Base-by-base conservation (phyloP, 2,888 invertebrate species). In the Hemaris fuciformis region DNA sequence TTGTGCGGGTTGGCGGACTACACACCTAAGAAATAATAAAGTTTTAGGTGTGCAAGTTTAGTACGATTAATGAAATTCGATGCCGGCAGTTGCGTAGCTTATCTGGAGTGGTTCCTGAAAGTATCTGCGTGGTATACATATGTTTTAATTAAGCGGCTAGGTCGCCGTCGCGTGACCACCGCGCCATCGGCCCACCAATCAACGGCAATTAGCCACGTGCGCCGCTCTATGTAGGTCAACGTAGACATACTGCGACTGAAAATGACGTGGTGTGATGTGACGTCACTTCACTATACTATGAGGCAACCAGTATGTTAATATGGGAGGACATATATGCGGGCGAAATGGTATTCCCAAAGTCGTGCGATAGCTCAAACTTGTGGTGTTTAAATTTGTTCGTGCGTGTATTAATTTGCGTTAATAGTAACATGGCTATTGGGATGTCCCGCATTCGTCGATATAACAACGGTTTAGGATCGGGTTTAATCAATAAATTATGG, bases 201-300 rank as follows among this genome's bases (percentile, higher is more conserved):
- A 81, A 77, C 62, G 64, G 66, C 85, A 87, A 88, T 88, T 87
- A 87, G 71, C 71, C 83, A 81, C 79, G 81, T 80, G 82, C 79
- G 74, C 66, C 46, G 66, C 75, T 61, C 70, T 69, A 83, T 77
- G 73, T 88, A 72, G 88, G 88, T 84, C 87, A 85, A 73, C 83
- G 68, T 69, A 73, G 83, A 81, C 67, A 76, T 86, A 83, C 64
- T 62, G 64, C 65, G 63, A 69, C 77, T 73, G 69, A 75, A 83
- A 72, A 61, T 43, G 61, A 43, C n/a, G 46, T 53, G 38, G 20
- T 34, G 3, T 25, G 22, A n/a, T 23, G n/a, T 38, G 57, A 57
- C 57, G 53, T 53, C 31, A 53, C 10, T 15, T 8, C 15, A n/a
- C n/a, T n/a, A n/a, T n/a, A n/a, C 15, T n/a, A 48, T 15, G n/a